Evolutionary conservation across 2,797 vertebrate species (phyloP).

Genomic region (Sebastes minor): DNA sequence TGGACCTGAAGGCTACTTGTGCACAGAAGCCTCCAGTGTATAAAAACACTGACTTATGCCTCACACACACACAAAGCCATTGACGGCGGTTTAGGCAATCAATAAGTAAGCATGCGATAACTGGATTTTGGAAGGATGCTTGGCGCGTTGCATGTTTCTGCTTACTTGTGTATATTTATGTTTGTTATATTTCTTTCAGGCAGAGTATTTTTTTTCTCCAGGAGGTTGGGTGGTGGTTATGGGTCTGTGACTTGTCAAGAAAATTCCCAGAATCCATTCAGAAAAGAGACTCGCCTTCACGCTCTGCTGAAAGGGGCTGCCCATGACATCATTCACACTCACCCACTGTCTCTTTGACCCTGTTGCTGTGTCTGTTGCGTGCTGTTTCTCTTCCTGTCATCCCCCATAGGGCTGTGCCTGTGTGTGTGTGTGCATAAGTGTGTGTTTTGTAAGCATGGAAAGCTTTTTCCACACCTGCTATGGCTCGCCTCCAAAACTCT

Average conservation of each 20-base stretch:
- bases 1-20: constrained; percentile 18
- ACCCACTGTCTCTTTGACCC: constrained; percentile 47
- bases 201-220: constrained; percentile 4
- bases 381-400: constrained; percentile 53
- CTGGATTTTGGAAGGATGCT: constrained; percentile 26
- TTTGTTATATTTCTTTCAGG: constrained; percentile 52
- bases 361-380: constrained; percentile 42
- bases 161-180: constrained; percentile 25
- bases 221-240: constrained; percentile 7
- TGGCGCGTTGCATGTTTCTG: constrained; percentile 3
- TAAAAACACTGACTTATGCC: constrained; percentile 15
- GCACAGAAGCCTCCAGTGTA: constrained; percentile 24
- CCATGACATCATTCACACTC: constrained; percentile 62
- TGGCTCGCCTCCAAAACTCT: constrained; percentile 53
- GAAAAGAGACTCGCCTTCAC: constrained; percentile 30
- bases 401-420: constrained; percentile 5
- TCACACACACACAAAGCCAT: neutral
- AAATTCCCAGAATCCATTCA: constrained; percentile 52
- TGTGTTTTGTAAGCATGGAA: constrained; percentile 17
- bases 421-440: neutral
- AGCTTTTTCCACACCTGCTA: constrained; percentile 63
- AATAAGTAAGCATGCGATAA: constrained; percentile 22
- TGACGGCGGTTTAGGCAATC: constrained; percentile 28
- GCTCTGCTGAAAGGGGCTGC: constrained; percentile 36
- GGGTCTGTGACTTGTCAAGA: constrained; percentile 16